Base-by-base conservation (phyloP, 2,113 vertebrate species). In the Shinisaurus crocodilurus region DNA sequence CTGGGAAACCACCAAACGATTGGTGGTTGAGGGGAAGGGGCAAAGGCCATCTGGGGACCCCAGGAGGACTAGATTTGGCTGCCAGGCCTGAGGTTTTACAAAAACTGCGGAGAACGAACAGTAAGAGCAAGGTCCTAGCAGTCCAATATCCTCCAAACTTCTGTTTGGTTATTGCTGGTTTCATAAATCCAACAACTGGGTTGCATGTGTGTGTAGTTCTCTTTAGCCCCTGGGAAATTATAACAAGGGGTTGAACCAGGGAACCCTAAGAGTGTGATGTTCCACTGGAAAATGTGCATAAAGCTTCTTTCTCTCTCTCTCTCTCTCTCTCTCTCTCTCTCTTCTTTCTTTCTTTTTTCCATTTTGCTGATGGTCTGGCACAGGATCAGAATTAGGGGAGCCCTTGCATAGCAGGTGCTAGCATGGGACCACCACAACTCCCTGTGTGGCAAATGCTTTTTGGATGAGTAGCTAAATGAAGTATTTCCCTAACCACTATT, bases 401-500 rank as follows among this genome's bases (percentile, higher is more conserved):
- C 27, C 5, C n/a, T 54, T 10, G 3, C 65, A 48, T 10, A 27
- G 60, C 7, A 10, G 3, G 45, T 80, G 60, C 29, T n/a, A 6
- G 15, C 60, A 67, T 18, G 10, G 43, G 20, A 9, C 60, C 40
- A 45, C 32, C 37, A 43, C 25, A n/a, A 23, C 23, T 37, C 34
- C 60, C 43, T 34, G 10, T 70, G 18, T 67, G 16, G 32, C 29
- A 70, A 37, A 54, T 16, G 27, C 34, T 86, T 92, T 94, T 87
- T 9, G 91, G 70, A 16, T 0, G 15, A 4, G 25, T 82, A 40
- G 29, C 45, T 65, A 2, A 27, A 27, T 70, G 84, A 70, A 86
- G 75, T 87, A 16, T 48, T 90, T 93, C 92, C 88, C 69, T 70
- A 74, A 40, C 32, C 70, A 80, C 6, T 91, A n/a, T 7, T 91